Percentiles rank a stretch among this genome's conserved stretches.
These are phyloP conservation scores for Lepidochrysops patricia DNA, from an alignment of 2,888 invertebrate genomes.

Conservation along the genomic window DNA sequence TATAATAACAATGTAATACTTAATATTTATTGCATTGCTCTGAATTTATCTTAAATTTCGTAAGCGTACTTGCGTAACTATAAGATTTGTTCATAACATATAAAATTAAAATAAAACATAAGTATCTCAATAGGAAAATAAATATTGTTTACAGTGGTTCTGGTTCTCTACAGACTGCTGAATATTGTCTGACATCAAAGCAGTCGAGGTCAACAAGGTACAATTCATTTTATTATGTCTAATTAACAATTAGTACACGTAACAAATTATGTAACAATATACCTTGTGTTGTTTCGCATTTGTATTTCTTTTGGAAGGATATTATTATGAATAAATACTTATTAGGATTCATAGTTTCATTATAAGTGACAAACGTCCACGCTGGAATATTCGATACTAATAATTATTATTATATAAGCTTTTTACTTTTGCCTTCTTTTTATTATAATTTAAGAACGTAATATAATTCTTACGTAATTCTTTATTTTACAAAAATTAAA, in stretches of 20 bases:
- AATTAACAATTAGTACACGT: background rate
- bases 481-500: background rate
- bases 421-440: no score
- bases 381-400: no score
- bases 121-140: background rate
- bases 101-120: background rate
- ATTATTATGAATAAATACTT: no score
- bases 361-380: no score
- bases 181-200: background rate
- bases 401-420: no score
- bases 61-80: background rate
- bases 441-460: no score
- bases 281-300: background rate
- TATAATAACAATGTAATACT: background rate
- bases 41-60: background rate
- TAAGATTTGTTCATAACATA: background rate
- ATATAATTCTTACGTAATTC: background rate
- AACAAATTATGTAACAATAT: background rate
- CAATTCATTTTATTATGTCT: background rate
- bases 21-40: background rate
- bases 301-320: background rate
- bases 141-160: background rate
- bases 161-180: background rate
- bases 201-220: background rate
- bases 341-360: no score